A percentile compares a stretch with the other conserved stretches of the same genome.
Evolutionary conservation across 2,113 vertebrate genomes (phyloP).

Genomic region (Chitala chitala): DNA sequence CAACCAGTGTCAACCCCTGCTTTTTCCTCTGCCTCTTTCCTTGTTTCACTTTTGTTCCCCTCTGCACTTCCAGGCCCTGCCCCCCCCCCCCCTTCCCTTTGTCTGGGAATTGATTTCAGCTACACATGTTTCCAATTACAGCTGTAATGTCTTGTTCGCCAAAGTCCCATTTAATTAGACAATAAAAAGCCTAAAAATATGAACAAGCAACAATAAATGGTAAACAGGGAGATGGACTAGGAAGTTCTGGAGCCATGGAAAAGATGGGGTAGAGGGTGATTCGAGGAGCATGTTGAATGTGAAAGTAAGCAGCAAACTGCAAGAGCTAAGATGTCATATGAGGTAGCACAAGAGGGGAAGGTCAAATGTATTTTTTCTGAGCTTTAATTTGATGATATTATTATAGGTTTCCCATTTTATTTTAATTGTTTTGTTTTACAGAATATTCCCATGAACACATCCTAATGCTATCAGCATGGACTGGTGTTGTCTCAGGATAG

Average conservation of each 20-base stretch:
- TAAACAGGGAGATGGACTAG: constrained; percentile 18
- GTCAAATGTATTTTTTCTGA: not conserved
- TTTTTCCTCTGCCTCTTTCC: not conserved
- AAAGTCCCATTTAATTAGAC: constrained; percentile 61
- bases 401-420: not conserved
- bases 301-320: not conserved
- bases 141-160: constrained; percentile 44
- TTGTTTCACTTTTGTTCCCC: not conserved
- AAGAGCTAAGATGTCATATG: not conserved
- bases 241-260: not conserved
- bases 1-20: not conserved
- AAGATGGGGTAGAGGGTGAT: not conserved
- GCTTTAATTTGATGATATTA: not conserved
- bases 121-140: constrained; percentile 64
- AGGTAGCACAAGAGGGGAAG: not conserved
- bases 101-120: constrained; percentile 30
- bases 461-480: not conserved
- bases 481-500: not conserved
- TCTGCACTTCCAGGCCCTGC: not conserved
- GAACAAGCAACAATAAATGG: constrained; percentile 31
- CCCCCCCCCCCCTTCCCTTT: not conserved
- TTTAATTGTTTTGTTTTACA: not conserved
- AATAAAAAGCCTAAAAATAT: constrained; percentile 42
- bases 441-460: not conserved
- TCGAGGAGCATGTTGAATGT: not conserved